Evolutionary conservation across 2,113 vertebrate species (phyloP).

Genomic region (Asarcornis scutulata): DNA sequence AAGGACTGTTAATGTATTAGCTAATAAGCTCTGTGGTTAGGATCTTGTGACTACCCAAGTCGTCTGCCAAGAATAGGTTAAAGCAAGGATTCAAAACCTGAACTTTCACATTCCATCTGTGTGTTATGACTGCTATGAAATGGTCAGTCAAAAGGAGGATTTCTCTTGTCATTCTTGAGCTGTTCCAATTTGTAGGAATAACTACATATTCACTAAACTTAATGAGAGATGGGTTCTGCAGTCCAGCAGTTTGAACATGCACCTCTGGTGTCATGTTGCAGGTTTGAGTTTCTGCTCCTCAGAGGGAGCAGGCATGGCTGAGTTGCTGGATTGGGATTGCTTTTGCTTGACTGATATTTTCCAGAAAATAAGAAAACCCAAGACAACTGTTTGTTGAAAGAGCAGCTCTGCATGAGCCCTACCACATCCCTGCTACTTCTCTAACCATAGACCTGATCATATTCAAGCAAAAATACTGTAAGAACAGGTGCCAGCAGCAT

Average conservation of each 20-base stretch:
- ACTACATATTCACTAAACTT: constrained; percentile 19
- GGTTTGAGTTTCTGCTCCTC: background rate
- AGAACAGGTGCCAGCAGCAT: background rate
- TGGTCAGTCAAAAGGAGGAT: background rate
- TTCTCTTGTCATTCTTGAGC: background rate
- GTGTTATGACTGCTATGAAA: background rate
- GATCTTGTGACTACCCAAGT: background rate
- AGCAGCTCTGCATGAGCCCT: background rate
- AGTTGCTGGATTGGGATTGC: background rate
- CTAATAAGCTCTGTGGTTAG: background rate
- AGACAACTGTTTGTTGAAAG: background rate
- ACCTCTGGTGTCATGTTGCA: background rate
- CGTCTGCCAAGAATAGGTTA: background rate
- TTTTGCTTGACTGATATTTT: background rate
- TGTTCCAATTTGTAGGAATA: constrained; percentile 34
- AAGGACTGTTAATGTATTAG: background rate
- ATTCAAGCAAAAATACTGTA: background rate
- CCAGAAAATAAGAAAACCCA: background rate
- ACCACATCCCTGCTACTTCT: background rate
- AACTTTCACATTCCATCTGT: background rate
- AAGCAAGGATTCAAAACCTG: background rate
- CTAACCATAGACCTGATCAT: background rate
- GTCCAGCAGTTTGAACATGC: background rate
- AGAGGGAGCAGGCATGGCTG: background rate
- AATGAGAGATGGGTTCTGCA: constrained; percentile 13